Evolutionary conservation across 2,113 vertebrate species (phyloP), one percentile per base, ranked within the genome.

Genomic region (Dicaeum eximium): DNA sequence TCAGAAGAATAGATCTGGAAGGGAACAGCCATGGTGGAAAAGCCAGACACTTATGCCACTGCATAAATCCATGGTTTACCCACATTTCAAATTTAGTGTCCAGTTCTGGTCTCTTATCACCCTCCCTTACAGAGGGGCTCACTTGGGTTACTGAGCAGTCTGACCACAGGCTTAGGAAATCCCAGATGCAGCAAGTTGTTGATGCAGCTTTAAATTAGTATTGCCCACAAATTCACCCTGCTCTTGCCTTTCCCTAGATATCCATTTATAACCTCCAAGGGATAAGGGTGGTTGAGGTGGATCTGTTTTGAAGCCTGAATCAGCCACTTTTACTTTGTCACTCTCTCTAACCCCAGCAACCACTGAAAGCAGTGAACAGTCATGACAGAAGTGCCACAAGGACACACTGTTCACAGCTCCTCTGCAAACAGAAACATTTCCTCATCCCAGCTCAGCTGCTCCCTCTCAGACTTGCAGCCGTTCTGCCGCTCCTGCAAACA

Each of bases 391-490:
- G 38, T 20, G 64, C 73, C 73, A 78, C 84, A 69, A 78, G 84
- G 84, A 78, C 62, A 78, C 30, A 31, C 28, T 77, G 50, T 53
- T 85, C 58, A 90, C 66, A 85, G 7, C 53, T 81, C 48, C 73
- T 81, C 84, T 66, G 72, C 56, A 75, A 91, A 72, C 80, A 86
- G 38, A 27, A 78, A 72, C 38, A 78, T 77, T 81, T 89, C 84
- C 77, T 85, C 61, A 81, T 33, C 19, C 2, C 65, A 72, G 73
- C 78, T 79, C 80, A 82, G 57, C 57, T 79, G 70, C 10, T 80
- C 87, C 48, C 57, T 81, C 51, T 20, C 30, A 65, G 44, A 60
- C 65, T 64, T 35, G 31, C 72, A 86, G 72, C n/a, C 51, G 2
- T 71, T 22, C 44, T 78, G 35, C 51, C 10, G 20, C 85, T 85